These are phyloP conservation scores for Kryptolebias ocellatus DNA, from an alignment of 2,797 vertebrate genomes.

Conservation along the genomic window DNA sequence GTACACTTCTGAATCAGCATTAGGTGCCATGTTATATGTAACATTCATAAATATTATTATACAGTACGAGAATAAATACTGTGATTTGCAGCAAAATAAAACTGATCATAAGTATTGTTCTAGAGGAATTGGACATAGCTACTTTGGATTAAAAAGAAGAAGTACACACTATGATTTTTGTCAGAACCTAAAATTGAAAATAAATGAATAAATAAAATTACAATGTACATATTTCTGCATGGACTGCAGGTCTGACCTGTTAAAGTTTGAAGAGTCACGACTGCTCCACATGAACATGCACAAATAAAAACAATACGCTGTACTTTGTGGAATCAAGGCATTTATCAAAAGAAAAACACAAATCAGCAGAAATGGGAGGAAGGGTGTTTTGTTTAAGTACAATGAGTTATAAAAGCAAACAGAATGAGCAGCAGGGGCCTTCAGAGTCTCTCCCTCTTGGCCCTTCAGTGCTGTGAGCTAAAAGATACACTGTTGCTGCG, in stretches of 20 bases:
- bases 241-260: not conserved
- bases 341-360: not conserved
- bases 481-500: conserved; percentile 32
- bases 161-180: no score
- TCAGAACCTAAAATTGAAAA: not conserved
- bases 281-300: not conserved
- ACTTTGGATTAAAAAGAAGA: no score
- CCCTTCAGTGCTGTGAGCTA: conserved; percentile 15
- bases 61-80: no score
- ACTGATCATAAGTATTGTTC: no score
- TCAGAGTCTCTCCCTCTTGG: conserved; percentile 1
- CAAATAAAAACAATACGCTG: not conserved
- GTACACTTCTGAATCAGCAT: no score
- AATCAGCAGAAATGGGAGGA: not conserved
- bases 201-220: not conserved
- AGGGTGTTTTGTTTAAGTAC: conserved; percentile 10
- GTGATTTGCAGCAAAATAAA: no score
- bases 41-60: no score
- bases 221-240: not conserved
- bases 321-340: not conserved
- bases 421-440: not conserved
- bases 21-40: no score
- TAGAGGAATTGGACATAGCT: no score
- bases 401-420: conserved; percentile 11
- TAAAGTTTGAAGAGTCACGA: not conserved